Conservation (phyloP, 2,888 invertebrate genomes). For the Taenaris catops region DNA sequence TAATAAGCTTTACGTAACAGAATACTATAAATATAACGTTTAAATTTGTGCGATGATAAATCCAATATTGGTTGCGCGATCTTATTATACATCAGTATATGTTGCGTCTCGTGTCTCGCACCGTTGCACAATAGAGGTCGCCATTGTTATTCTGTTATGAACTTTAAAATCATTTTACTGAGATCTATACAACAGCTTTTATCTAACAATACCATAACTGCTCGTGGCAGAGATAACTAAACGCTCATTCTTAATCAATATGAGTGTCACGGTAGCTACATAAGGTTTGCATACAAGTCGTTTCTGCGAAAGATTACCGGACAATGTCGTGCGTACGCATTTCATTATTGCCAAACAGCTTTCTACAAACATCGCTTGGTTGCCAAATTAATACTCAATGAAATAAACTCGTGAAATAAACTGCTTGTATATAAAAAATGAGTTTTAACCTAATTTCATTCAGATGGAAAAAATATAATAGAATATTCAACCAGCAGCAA, state of each 20-base stretch:
- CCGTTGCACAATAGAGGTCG: too few relatives aligned
- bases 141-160: neutral
- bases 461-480: too few relatives aligned
- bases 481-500: too few relatives aligned
- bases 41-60: too few relatives aligned
- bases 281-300: constrained; percentile 58
- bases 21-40: too few relatives aligned
- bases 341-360: constrained; percentile 73
- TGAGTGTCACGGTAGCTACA: constrained; percentile 51
- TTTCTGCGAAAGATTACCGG: constrained; percentile 75
- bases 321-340: constrained; percentile 64
- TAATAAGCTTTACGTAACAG: too few relatives aligned
- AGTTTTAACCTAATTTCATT: constrained; percentile 10
- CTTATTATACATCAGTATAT: too few relatives aligned
- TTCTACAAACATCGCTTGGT: constrained; percentile 62
- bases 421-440: constrained; percentile 12
- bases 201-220: neutral
- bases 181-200: neutral
- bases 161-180: neutral
- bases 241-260: constrained; percentile 30
- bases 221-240: constrained; percentile 11
- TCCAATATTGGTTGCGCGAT: too few relatives aligned
- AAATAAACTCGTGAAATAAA: neutral
- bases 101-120: too few relatives aligned
- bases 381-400: constrained; percentile 59